Base-by-base conservation (phyloP, 2,797 vertebrate species). In the Arctocebus calabarensis region DNA sequence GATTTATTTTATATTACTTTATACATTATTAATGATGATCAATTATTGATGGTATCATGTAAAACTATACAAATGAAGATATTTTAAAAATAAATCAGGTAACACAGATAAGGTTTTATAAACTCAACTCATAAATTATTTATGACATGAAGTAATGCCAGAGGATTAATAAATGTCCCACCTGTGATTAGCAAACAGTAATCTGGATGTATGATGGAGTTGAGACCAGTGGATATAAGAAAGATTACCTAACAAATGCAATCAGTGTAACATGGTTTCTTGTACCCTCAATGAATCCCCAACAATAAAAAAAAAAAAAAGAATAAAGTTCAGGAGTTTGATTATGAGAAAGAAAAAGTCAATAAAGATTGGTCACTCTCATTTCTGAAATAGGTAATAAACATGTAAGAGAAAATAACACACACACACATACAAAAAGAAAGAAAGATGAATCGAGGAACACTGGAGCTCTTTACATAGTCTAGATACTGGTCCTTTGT, bases 1-100 rank as follows among this genome's bases (percentile, higher is more conserved):
- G 2, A 55, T 81, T 89, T 19, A 75, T 75, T 95, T 70, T 93
- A 61, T 75, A 62, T 59, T 75, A 75, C 17, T 57, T 82, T 75
- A 87, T 92, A 83, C 52, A 84, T 57, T 22, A 13, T 64, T 4
- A 57, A 14, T 82, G 85, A 37, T 59, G 14, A 40, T 23, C 74
- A 64, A 77, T 37, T 77, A 85, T 59, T 88, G 45, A 84, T 57
- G 14, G 0, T 40, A 27, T n/a, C 62, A 66, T 0, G 73, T 78
- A 5, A 95, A 95, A 71, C 14, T 19, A n/a, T n/a, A 7, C 20
- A 68, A 14, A 17, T 62, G 40, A 55, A 84, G 59, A 77, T 55
- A 52, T 52, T 52, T 52, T 16, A 17, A 52, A 52, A n/a, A 70
- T 68, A 40, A 88, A 71, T 40, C 84, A 91, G 29, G 12, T 79